Base-by-base conservation (phyloP, 1,140 invertebrate genomes). In the Neodiprion fabricii region DNA sequence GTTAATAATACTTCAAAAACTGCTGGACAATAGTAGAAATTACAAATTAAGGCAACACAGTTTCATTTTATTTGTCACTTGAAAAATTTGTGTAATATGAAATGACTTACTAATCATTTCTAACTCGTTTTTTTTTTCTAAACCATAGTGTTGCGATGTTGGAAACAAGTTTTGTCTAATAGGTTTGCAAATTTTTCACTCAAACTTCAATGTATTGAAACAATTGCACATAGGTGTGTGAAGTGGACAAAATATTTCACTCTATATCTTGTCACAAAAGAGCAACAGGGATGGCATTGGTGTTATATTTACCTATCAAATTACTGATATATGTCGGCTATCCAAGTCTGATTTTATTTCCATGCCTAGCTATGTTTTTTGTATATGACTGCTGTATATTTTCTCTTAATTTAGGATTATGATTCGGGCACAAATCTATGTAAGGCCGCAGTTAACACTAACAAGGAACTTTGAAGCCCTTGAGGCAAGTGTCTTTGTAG, bases 401-500 rank as follows among this genome's bases (percentile, higher is more conserved):
- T 17, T 23, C 10, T 10, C 11, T 69, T 21, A 23, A 69, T 23
- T 21, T 68, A 10, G 72, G 73, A 74, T 85, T 85, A 88, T 48
- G 86, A 81, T 77, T 90, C 89, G 73, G 90, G 90, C 75, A 91
- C 90, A 77, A 91, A 89, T 83, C 89, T 87, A 76, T 89, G 86
- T 71, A 91, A 84, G 74, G 90, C 88, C 78, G 87, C 87, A 28
- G 90, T 91, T 17, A 91, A 83, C 72, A 90, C 83, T 68, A 90
- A 81, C 40, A 91, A 80, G 1, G 90, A 91, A 72, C 85, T 89
- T 77, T 91, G 89, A 10, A 91, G 86, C 23, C 91, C 90, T 74
- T 90, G 88, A 8, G 89, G 88, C 72, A 90, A 84, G 78, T 91
- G 90, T 73, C 89, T 85, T 75, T 91, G 87, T 28, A 91, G 76